phyloP scores from a whole-genome alignment of 2,888 invertebrate genomes.

The Ennomos quercinarius region DNA sequence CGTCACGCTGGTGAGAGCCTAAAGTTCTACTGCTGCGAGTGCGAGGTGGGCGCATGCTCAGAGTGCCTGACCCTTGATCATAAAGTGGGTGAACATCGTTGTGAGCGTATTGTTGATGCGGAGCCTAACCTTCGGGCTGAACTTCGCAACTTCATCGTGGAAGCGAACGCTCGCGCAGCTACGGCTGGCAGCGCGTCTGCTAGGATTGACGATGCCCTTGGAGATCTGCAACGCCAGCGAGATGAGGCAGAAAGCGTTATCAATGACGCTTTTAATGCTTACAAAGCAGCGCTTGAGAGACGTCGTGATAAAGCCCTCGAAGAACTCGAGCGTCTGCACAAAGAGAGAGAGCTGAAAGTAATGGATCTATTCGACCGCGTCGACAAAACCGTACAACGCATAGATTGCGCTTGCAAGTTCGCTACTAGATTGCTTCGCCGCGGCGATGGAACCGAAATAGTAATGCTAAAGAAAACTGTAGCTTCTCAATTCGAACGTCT shows the following conservation, averaged over 20 bases:
- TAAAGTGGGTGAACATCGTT: slow-evolving; percentile 92
- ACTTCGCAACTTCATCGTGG: slow-evolving; percentile 89
- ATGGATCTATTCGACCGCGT: slow-evolving; percentile 95
- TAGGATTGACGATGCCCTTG: slow-evolving; percentile 91
- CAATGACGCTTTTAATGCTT: slow-evolving; percentile 91
- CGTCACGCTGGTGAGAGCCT: slow-evolving; percentile 93
- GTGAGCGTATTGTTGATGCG: slow-evolving; percentile 92
- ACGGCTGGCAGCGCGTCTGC: slow-evolving; percentile 91
- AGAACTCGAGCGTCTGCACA: slow-evolving; percentile 91
- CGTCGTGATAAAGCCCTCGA: slow-evolving; percentile 91
- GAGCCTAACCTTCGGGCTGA: slow-evolving; percentile 92
- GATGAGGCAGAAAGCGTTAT: slow-evolving; percentile 94
- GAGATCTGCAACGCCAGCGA: slow-evolving; percentile 94
- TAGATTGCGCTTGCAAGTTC: slow-evolving; percentile 95
- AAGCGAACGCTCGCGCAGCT: slow-evolving; percentile 91
- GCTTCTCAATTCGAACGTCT: slow-evolving; percentile 91
- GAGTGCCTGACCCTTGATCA: slow-evolving; percentile 95
- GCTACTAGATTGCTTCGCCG: slow-evolving; percentile 92
- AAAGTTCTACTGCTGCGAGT: slow-evolving; percentile 95
- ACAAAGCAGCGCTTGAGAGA: slow-evolving; percentile 92
- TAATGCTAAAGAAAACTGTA: slow-evolving; percentile 92
- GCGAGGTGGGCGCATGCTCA: slow-evolving; percentile 94
- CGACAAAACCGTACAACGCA: slow-evolving; percentile 93
- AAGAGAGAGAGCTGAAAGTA: slow-evolving; percentile 93
- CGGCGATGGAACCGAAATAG: slow-evolving; percentile 94